These are phyloP conservation scores for Ariopsis seemanni DNA, from an alignment of 2,113 vertebrate genomes.

Conservation along the genomic window DNA sequence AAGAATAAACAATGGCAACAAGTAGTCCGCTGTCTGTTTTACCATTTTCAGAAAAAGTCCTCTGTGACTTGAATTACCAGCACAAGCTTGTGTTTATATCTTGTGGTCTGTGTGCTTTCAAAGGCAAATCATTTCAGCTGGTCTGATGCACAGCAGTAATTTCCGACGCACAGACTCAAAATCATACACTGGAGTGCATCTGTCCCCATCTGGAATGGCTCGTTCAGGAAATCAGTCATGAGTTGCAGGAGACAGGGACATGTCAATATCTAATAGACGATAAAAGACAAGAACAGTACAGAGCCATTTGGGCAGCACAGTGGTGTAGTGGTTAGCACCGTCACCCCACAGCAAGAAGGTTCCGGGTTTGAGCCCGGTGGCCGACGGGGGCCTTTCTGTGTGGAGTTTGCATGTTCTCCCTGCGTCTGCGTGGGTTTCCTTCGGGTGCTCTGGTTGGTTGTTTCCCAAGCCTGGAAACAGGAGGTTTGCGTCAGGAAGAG, in stretches of 20 bases:
- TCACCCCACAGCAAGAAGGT: too few relatives aligned
- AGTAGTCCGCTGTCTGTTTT: neutral
- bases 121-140: conserved; percentile 6
- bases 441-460: too few relatives aligned
- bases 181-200: conserved; percentile 11
- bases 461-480: too few relatives aligned
- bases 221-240: conserved; percentile 45
- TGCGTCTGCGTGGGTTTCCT: too few relatives aligned
- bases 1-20: neutral
- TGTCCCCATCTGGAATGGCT: conserved; percentile 7
- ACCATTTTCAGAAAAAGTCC: neutral
- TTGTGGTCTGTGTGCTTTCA: neutral
- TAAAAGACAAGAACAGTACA: conserved; percentile 37
- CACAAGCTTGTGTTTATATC: conserved; percentile 11
- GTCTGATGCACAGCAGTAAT: conserved; percentile 14
- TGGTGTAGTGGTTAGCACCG: too few relatives aligned
- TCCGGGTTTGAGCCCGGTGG: too few relatives aligned
- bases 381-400: too few relatives aligned
- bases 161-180: conserved; percentile 9
- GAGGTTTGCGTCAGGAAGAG: too few relatives aligned
- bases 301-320: neutral
- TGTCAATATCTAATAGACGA: conserved; percentile 44
- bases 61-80: neutral
- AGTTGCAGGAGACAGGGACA: conserved; percentile 42
- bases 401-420: too few relatives aligned